These are phyloP conservation scores for Solen grandis DNA, from an alignment of 1,140 invertebrate species.

Conservation along the genomic window DNA sequence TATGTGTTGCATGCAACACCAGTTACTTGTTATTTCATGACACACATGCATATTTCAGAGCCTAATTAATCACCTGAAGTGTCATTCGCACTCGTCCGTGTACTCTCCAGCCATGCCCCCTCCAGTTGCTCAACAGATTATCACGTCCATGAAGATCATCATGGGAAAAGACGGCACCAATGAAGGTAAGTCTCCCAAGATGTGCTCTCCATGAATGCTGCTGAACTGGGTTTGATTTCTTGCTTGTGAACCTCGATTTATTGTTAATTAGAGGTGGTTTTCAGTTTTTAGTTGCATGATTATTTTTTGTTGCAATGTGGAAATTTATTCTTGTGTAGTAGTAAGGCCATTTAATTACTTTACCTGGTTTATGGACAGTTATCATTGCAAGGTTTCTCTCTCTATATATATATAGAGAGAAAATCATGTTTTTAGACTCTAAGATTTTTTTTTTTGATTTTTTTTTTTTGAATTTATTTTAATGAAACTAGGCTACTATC, in stretches of 20 bases:
- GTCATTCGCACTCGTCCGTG: constrained; percentile 90
- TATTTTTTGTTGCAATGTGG: not conserved
- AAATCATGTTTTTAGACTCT: no score
- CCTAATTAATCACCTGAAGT: constrained; percentile 90
- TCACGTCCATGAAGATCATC: constrained; percentile 93
- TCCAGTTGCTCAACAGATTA: constrained; percentile 93
- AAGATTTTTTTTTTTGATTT: no score
- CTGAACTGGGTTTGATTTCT: not conserved
- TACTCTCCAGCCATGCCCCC: constrained; percentile 95
- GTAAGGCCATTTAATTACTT: no score
- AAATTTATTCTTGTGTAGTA: no score
- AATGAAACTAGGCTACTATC: no score
- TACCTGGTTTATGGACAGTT: no score
- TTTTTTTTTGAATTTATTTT: no score
- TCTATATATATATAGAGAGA: no score
- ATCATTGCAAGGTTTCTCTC: no score
- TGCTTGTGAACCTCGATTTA: not conserved
- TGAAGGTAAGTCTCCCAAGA: constrained; percentile 83
- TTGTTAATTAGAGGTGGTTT: not conserved
- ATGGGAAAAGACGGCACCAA: constrained; percentile 91
- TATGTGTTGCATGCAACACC: no score
- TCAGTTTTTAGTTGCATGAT: not conserved
- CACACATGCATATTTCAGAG: constrained; percentile 81
- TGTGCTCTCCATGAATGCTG: no score
- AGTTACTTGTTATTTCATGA: not conserved